phyloP scores from a whole-genome alignment of 2,113 vertebrate species.

The Hydrolagus affinis region DNA sequence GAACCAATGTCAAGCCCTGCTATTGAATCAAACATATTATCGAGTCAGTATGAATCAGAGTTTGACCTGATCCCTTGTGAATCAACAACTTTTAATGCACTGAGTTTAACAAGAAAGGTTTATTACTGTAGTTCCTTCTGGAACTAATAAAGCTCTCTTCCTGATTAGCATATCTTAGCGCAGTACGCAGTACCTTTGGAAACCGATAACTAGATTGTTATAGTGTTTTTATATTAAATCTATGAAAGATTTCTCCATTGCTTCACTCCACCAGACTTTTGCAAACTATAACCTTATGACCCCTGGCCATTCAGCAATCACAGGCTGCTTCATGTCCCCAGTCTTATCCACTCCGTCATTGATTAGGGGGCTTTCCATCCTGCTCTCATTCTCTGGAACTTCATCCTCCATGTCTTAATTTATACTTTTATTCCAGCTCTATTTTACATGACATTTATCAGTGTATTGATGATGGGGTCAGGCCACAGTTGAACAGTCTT shows the following conservation, averaged over 20 bases:
- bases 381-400: too few relatives aligned
- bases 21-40: neutral
- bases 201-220: neutral
- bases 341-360: too few relatives aligned
- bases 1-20: neutral
- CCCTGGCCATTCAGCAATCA: too few relatives aligned
- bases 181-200: neutral
- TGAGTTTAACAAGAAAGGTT: neutral
- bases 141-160: neutral
- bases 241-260: neutral
- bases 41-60: neutral
- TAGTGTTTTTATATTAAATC: neutral
- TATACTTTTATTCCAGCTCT: too few relatives aligned
- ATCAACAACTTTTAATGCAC: neutral
- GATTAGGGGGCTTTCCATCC: too few relatives aligned
- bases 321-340: too few relatives aligned
- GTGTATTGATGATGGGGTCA: too few relatives aligned
- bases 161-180: slow-evolving; percentile 9
- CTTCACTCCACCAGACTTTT: too few relatives aligned
- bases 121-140: neutral
- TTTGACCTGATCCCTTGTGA: neutral
- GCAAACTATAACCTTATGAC: too few relatives aligned
- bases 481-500: too few relatives aligned
- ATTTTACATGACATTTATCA: too few relatives aligned
- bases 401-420: too few relatives aligned